Percentiles rank a stretch among this genome's conserved stretches.
Evolutionary conservation across 2,888 invertebrate species (phyloP).

Genomic region (Ophraella communa): DNA sequence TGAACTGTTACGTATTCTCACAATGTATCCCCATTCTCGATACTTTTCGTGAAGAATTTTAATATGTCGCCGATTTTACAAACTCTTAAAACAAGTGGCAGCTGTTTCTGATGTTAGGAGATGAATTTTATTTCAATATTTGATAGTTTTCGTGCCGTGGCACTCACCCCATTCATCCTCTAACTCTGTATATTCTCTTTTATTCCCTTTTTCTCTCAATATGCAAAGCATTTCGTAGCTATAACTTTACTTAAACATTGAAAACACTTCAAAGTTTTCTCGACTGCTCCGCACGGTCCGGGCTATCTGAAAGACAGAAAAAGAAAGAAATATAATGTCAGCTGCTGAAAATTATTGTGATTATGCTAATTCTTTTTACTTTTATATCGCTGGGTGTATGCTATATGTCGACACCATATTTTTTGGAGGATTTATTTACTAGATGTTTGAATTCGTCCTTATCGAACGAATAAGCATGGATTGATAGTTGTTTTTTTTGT

Average conservation of each 20-base stretch:
- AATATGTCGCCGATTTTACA: slow-evolving; percentile 61
- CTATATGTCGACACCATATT: slow-evolving; percentile 42
- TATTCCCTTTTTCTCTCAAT: slow-evolving; percentile 53
- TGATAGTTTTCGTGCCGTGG: slow-evolving; percentile 60
- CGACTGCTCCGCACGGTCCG: slow-evolving; percentile 48
- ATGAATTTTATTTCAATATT: slow-evolving; percentile 64
- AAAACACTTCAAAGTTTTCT: slow-evolving; percentile 60
- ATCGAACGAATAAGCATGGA: slow-evolving; percentile 10
- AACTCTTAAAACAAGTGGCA: slow-evolving; percentile 62
- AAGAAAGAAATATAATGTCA: slow-evolving; percentile 67
- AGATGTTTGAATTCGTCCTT: slow-evolving; percentile 17
- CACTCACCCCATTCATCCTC: slow-evolving; percentile 48
- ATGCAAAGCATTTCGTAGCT: slow-evolving; percentile 60
- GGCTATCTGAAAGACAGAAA: slow-evolving; percentile 49
- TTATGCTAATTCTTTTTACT: slow-evolving; percentile 67
- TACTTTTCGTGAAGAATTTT: slow-evolving; percentile 56
- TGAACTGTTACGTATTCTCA: slow-evolving; percentile 32
- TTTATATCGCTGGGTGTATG: slow-evolving; percentile 40
- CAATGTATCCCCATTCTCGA: slow-evolving; percentile 47
- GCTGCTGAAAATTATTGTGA: slow-evolving; percentile 70
- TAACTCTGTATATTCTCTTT: slow-evolving; percentile 31
- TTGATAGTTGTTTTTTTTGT: neutral
- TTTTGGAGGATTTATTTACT: slow-evolving; percentile 37
- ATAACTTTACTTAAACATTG: slow-evolving; percentile 60
- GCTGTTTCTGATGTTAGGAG: slow-evolving; percentile 61